Evolutionary conservation across 2,888 invertebrate genomes (phyloP).

Genomic region (Tuta absoluta): DNA sequence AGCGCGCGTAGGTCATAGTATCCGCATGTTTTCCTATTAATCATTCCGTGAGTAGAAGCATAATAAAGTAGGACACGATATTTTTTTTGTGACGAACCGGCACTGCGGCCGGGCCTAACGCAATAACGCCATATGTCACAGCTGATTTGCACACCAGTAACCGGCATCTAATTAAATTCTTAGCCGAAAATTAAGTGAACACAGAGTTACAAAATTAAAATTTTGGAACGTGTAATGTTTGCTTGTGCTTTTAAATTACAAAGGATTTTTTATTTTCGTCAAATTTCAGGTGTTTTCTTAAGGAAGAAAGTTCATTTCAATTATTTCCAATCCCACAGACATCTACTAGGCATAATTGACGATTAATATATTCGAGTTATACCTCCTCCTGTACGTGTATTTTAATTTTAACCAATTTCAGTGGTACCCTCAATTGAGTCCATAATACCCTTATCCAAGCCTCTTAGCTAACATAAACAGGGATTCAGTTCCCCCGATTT

Average conservation of each 20-base stretch:
- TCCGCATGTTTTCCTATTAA: too few species aligned
- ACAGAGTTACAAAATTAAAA: conserved; percentile 10
- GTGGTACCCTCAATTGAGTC: background rate
- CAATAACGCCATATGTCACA: background rate
- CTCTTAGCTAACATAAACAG: background rate
- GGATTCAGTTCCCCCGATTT: background rate
- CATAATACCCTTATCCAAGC: background rate
- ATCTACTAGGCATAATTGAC: too few species aligned
- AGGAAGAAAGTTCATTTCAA: background rate
- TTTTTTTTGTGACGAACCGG: too few species aligned
- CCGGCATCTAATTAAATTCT: conserved; percentile 8
- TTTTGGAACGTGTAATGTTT: conserved; percentile 4
- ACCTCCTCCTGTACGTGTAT: too few species aligned
- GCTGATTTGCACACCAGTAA: conserved; percentile 5
- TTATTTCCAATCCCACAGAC: too few species aligned
- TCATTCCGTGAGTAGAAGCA: too few species aligned
- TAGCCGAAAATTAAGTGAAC: background rate
- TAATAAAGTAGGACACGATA: too few species aligned
- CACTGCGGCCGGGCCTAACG: too few species aligned
- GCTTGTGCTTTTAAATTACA: conserved; percentile 2
- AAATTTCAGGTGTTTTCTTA: background rate
- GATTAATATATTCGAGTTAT: too few species aligned
- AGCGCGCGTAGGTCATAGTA: too few species aligned
- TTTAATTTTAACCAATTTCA: too few species aligned
- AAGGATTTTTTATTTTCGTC: conserved; percentile 12